A percentile compares a stretch with the other conserved stretches of the same genome.
phyloP scores from a whole-genome alignment of 2,797 vertebrate genomes.

The Halcyon badia region DNA sequence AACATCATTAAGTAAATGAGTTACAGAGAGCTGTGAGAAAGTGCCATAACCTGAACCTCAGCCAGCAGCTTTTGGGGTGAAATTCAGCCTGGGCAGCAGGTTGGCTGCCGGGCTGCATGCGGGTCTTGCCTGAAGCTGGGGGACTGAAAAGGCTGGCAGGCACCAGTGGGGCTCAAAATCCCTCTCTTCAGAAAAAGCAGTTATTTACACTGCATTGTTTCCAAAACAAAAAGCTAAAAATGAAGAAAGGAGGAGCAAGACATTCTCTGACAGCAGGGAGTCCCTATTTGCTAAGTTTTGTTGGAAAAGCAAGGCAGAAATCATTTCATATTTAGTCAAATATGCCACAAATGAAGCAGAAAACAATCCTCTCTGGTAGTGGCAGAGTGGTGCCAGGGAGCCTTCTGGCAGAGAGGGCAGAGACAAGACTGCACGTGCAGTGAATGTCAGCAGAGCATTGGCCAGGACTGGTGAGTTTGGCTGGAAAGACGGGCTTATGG shows the following conservation, averaged over 20 bases:
- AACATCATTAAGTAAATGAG: constrained; percentile 66
- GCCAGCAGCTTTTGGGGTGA: constrained; percentile 38
- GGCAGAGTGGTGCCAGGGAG: not conserved
- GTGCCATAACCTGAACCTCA: constrained; percentile 14
- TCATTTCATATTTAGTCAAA: constrained; percentile 15
- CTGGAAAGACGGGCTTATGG: not conserved
- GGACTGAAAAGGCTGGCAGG: constrained; percentile 12
- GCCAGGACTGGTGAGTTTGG: not conserved
- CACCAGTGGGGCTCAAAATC: not conserved
- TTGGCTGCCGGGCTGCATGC: not conserved
- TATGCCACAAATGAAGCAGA: constrained; percentile 45
- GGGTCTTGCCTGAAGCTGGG: not conserved
- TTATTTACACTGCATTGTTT: not conserved
- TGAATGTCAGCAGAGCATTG: not conserved
- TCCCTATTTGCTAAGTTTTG: not conserved
- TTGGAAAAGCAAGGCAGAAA: not conserved
- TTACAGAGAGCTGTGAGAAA: constrained; percentile 52
- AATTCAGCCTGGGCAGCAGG: not conserved
- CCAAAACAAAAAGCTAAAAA: constrained; percentile 20
- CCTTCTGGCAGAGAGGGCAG: not conserved
- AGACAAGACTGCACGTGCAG: not conserved
- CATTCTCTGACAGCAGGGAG: not conserved
- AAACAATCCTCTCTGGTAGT: constrained; percentile 22
- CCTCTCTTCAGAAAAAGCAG: not conserved
- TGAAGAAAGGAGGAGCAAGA: not conserved